A percentile compares a stretch with the other conserved stretches of the same genome.
Evolutionary conservation across 2,797 vertebrate genomes (phyloP).

Genomic region (Anas georgica): DNA sequence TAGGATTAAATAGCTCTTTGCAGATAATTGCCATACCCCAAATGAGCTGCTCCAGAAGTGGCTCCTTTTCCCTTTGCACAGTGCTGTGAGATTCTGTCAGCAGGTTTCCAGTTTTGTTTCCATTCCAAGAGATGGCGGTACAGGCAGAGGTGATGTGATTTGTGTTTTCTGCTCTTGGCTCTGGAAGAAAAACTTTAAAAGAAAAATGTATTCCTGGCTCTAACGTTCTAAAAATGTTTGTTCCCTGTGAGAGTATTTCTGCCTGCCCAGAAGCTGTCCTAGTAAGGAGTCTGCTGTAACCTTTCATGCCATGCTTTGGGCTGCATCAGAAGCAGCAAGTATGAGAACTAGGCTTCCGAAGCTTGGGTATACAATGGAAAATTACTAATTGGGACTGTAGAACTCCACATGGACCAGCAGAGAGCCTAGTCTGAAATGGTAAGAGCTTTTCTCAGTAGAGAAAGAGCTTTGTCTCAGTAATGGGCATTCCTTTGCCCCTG

Average conservation of each 20-base stretch:
- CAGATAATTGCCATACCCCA: not conserved
- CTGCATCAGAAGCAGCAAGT: not conserved
- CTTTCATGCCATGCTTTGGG: not conserved
- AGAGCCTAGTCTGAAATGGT: not conserved
- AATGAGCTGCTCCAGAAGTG: not conserved
- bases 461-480: not conserved
- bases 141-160: conserved; percentile 19
- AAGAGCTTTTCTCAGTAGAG: not conserved
- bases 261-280: not conserved
- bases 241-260: not conserved
- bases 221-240: not conserved
- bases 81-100: not conserved
- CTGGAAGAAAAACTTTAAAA: not conserved
- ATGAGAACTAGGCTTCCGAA: not conserved
- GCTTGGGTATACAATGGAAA: not conserved
- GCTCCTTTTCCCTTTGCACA: not conserved
- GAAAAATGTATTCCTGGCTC: not conserved
- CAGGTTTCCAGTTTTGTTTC: conserved; percentile 13
- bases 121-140: not conserved
- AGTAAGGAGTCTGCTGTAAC: not conserved
- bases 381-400: not conserved
- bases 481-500: not conserved
- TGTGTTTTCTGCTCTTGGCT: conserved; percentile 13
- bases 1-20: conserved; percentile 16
- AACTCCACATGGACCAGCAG: not conserved